Conservation (phyloP, 2,113 vertebrate species). For the Danio rerio region DNA sequence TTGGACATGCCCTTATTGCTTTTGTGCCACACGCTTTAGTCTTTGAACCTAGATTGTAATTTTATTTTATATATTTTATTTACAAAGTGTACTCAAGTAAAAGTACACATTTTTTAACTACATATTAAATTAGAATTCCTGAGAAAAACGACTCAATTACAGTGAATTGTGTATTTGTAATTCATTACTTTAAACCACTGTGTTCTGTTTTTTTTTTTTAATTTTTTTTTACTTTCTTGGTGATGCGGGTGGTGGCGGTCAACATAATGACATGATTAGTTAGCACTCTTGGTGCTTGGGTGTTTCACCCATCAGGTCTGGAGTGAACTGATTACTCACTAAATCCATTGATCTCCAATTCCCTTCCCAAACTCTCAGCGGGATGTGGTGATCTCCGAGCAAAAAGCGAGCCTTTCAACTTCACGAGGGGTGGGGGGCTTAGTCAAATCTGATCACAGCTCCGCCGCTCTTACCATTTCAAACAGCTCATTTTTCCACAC, state of each 20-base stretch:
- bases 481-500: conserved; percentile 73
- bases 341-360: conserved; percentile 65
- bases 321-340: conserved; percentile 68
- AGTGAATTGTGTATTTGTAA: too few relatives aligned
- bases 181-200: too few relatives aligned
- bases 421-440: conserved; percentile 1
- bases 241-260: conserved; percentile 11
- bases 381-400: conserved; percentile 33
- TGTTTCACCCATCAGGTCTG: conserved; percentile 60
- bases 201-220: too few relatives aligned
- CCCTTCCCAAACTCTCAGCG: conserved; percentile 23
- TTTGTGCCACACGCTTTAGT: too few relatives aligned
- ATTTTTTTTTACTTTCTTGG: too few relatives aligned
- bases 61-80: too few relatives aligned
- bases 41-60: too few relatives aligned
- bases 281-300: conserved; percentile 57
- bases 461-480: conserved; percentile 70
- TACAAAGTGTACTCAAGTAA: too few relatives aligned
- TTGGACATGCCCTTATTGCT: too few relatives aligned
- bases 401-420: conserved; percentile 39
- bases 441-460: conserved; percentile 54
- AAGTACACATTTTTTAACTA: too few relatives aligned
- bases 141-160: too few relatives aligned
- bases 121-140: too few relatives aligned
- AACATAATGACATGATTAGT: conserved; percentile 69